These are phyloP conservation scores for Theocolax elegans DNA, from an alignment of 1,140 invertebrate genomes.

Conservation along the genomic window DNA sequence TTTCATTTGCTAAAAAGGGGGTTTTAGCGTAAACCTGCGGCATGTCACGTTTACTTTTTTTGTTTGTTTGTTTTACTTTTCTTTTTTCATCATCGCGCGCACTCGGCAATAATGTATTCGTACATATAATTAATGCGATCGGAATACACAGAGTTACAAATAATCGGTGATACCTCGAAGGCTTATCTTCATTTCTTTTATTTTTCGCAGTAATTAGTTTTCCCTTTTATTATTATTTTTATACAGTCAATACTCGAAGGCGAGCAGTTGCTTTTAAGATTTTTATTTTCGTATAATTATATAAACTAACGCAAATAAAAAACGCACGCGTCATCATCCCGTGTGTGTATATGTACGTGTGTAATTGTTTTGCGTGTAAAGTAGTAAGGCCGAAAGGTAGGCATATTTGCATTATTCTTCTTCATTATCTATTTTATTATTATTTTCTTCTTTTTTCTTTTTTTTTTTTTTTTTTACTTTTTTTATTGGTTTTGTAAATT, in stretches of 20 bases:
- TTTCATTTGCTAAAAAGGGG: background rate
- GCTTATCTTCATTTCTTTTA: conserved; percentile 15
- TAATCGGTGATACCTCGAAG: conserved; percentile 31
- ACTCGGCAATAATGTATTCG: background rate
- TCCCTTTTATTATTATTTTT: no score
- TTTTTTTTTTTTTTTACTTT: conserved; percentile 21
- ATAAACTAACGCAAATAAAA: conserved; percentile 31
- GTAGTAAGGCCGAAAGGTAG: conserved; percentile 64
- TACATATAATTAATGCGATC: background rate
- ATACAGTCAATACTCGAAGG: conserved; percentile 36
- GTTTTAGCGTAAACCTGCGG: conserved; percentile 11
- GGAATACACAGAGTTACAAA: conserved; percentile 36
- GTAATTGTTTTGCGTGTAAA: conserved; percentile 46
- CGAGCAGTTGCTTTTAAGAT: conserved; percentile 26
- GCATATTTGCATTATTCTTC: conserved; percentile 44
- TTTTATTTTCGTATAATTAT: conserved; percentile 8
- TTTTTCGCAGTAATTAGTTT: conserved; percentile 15
- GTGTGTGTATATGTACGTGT: background rate
- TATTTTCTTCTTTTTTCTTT: conserved; percentile 13
- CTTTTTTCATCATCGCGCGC: conserved; percentile 2
- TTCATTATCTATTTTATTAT: no score
- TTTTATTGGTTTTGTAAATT: background rate
- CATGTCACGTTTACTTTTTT: background rate
- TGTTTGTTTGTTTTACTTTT: background rate
- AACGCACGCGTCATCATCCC: conserved; percentile 41